Conservation (phyloP, 2,113 vertebrate genomes). For the Parus major region DNA sequence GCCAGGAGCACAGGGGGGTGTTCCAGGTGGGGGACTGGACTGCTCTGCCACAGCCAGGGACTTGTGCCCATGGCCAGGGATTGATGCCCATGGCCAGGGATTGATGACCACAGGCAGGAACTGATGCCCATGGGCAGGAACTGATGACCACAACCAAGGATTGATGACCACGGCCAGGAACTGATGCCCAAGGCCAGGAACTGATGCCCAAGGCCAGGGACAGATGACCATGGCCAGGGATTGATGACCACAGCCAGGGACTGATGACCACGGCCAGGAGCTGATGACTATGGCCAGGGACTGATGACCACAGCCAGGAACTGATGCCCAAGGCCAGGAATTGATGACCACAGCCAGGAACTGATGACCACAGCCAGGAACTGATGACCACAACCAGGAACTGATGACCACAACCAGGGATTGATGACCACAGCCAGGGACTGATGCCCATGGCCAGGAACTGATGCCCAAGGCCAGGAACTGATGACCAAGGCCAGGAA, state of each 20-base stretch:
- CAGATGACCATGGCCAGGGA: fast-evolving
- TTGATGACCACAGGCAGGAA: fast-evolving
- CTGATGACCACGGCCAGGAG: neutral
- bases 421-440: fast-evolving
- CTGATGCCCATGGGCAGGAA: fast-evolving
- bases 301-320: neutral
- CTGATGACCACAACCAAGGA: fast-evolving
- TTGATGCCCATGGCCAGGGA: fast-evolving
- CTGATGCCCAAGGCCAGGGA: fast-evolving
- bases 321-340: fast-evolving
- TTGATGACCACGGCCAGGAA: fast-evolving
- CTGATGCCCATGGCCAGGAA: fast-evolving
- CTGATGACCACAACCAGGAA: fast-evolving
- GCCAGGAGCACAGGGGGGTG: neutral
- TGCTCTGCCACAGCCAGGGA: neutral
- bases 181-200: fast-evolving
- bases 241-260: fast-evolving
- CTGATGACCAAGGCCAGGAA: neutral
- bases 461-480: fast-evolving
- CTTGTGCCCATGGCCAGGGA: fast-evolving
- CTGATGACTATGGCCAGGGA: fast-evolving
- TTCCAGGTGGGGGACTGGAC: neutral
- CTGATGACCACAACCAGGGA: fast-evolving
- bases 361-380: fast-evolving
- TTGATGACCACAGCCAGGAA: fast-evolving